Conservation (phyloP, 1,140 invertebrate genomes). For the Drosophila kohkoa region DNA sequence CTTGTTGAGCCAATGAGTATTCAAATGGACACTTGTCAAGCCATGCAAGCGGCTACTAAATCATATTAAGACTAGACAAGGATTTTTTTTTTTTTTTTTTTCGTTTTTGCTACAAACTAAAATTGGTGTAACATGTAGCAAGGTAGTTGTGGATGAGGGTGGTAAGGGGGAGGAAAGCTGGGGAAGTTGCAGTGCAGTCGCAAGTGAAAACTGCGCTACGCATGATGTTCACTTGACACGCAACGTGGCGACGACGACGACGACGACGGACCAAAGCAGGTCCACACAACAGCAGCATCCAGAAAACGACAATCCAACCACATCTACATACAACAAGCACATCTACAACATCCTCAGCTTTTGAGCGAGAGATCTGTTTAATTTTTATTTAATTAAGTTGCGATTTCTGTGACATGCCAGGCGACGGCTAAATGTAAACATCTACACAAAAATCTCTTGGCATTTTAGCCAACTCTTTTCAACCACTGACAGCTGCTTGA, state of each 20-base stretch:
- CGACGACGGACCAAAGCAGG: conserved; percentile 23
- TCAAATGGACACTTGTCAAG: conserved; percentile 85
- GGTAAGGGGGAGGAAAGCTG: background rate
- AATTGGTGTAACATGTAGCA: conserved; percentile 78
- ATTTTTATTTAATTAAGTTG: conserved; percentile 82
- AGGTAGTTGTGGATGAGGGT: conserved; percentile 5
- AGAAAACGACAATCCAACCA: background rate
- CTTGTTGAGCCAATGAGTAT: conserved; percentile 84
- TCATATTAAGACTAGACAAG: conserved; percentile 84
- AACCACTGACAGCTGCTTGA: conserved; percentile 35
- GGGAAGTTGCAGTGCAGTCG: background rate
- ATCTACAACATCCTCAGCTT: conserved; percentile 4
- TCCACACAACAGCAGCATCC: background rate
- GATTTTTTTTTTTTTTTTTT: conserved; percentile 57
- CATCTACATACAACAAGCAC: background rate
- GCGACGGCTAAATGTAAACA: conserved; percentile 53
- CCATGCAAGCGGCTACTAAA: conserved; percentile 81
- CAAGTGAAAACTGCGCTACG: conserved; percentile 67
- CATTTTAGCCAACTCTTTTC: conserved; percentile 30
- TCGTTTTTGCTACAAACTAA: conserved; percentile 49
- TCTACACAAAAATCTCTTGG: conserved; percentile 44
- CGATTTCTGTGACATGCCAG: conserved; percentile 57
- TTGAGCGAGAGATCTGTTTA: conserved; percentile 68
- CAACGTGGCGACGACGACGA: conserved; percentile 52
- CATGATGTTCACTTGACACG: conserved; percentile 84